Conservation (phyloP, 2,113 vertebrate genomes). For the Phainopepla nitens region DNA sequence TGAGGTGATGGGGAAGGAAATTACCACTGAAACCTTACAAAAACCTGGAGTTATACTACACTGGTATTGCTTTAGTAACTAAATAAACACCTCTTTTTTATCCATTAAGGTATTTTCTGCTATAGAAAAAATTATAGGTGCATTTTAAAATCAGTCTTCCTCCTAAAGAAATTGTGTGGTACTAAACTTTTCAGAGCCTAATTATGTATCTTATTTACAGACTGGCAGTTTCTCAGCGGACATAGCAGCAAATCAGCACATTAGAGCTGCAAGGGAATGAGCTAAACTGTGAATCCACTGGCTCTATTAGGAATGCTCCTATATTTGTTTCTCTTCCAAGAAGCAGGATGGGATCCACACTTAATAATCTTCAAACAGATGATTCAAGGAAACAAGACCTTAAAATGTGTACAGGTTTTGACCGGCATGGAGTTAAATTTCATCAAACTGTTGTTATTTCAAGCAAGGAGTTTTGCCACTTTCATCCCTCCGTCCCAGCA, state of each 20-base stretch:
- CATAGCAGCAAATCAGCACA: not conserved
- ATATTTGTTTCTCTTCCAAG: not conserved
- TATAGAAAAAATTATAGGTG: not conserved
- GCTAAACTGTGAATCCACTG: not conserved
- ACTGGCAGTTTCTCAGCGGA: not conserved
- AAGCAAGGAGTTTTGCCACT: not conserved
- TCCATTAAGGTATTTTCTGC: not conserved
- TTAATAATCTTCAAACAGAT: not conserved
- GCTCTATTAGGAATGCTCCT: not conserved
- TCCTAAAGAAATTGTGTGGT: not conserved
- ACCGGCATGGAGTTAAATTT: not conserved
- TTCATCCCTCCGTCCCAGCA: not conserved
- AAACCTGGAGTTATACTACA: not conserved
- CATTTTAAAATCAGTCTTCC: not conserved
- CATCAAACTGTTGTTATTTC: not conserved
- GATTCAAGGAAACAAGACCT: not conserved
- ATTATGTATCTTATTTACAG: not conserved
- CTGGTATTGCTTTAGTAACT: not conserved
- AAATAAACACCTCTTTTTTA: not conserved
- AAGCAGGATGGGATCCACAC: not conserved
- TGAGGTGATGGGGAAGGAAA: not conserved
- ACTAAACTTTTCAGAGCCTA: not conserved
- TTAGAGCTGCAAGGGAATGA: not conserved
- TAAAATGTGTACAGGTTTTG: rapidly evolving
- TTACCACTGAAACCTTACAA: not conserved